Percentiles rank a stretch among this genome's conserved stretches.
phyloP scores from a whole-genome alignment of 2,797 vertebrate genomes.

The Pseudochirops cupreus region DNA sequence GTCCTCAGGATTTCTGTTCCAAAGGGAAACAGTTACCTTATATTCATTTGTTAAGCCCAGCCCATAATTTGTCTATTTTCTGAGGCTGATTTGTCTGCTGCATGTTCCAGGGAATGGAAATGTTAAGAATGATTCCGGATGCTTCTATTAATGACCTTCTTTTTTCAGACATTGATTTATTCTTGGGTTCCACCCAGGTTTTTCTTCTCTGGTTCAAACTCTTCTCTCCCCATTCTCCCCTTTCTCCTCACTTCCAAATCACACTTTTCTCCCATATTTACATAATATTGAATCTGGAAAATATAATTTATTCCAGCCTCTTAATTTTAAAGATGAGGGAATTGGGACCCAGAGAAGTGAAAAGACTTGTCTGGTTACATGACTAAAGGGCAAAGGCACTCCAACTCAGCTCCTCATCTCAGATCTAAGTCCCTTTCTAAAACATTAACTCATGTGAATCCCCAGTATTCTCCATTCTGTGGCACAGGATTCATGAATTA shows the following conservation, averaged over 20 bases:
- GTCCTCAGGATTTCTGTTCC: too few relatives aligned
- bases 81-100: background rate
- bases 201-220: background rate
- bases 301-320: background rate
- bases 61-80: constrained; percentile 23
- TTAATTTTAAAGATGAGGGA: too few relatives aligned
- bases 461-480: background rate
- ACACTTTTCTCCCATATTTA: background rate
- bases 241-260: background rate
- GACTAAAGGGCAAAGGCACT: background rate
- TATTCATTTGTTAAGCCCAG: background rate
- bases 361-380: background rate
- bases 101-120: background rate
- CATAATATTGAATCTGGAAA: background rate
- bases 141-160: background rate
- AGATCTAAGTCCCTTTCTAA: background rate
- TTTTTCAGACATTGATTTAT: background rate
- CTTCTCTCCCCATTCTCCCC: background rate
- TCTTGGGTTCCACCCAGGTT: background rate
- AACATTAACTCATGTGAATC: background rate
- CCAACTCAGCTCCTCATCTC: background rate
- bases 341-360: too few relatives aligned
- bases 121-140: background rate
- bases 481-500: background rate
- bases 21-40: too few relatives aligned